Evolutionary conservation across 2,797 vertebrate species (phyloP), one percentile per base, ranked within the genome.

Genomic region (Parauchenoglanis ngamensis): DNA sequence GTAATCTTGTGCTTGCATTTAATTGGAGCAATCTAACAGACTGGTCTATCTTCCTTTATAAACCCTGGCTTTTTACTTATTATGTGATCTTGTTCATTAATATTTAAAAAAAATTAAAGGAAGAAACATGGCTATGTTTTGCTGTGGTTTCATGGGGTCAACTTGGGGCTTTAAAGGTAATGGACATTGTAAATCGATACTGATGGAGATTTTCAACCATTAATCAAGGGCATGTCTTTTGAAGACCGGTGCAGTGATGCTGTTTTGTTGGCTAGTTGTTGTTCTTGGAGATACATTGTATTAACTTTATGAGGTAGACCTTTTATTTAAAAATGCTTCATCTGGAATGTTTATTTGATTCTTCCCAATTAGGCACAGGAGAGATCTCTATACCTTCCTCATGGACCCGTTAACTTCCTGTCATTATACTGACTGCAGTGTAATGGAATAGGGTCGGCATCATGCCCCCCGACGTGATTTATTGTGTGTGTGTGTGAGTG

Each of bases 301-400:
- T 70, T 80, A 57, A 67, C 25, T 28, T 65, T 82, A 59, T 49
- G 59, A 82, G 3, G 6, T 65, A 61, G 28, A 87, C 13, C 2
- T 68, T 56, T 67, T 28, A 49, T 35, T 76, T 54, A 73, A 82
- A 54, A 54, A 28, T 82, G 67, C 25, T 83, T 75, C 17, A 57
- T 57, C 11, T 76, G 17, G 35, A 82, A 83, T 46, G 73, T 46
- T 12, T 5, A 8, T 84, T 49, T 7, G 44, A 49, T 57, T 87
- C 44, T 57, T 76, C 35, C 25, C 35, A 67, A 46, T 77, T 65
- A 65, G 21, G 21, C 44, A 54, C 59, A 28, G 40, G 31, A 76
- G 59, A 65, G 25, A 70, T 70, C 3, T 6, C 76, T 35, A 46
- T 54, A 57, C 6, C 17, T 56, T 15, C 13, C 86, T 40, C 21